Evolutionary conservation across 1,140 invertebrate genomes (phyloP), one percentile per base, ranked within the genome.

Genomic region (Euura saliciscinereae): DNA sequence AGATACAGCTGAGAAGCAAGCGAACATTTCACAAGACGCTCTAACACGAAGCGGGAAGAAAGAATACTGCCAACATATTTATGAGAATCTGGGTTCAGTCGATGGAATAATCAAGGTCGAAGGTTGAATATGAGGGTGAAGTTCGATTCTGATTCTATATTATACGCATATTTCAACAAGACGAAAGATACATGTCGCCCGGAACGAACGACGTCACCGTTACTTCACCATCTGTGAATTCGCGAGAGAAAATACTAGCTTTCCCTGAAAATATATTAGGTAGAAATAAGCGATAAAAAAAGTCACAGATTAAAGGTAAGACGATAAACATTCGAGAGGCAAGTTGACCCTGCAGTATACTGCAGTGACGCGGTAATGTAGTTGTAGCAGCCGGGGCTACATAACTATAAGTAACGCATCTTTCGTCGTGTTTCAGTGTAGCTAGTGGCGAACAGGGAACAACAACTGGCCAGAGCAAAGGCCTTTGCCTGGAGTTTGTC

Each of bases 391-490:
- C 51, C 51, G 8, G 51, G 51, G 8, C 10, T 59, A 59, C 51
- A 59, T 59, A 59, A 59, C 51, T 59, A 59, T 59, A 59, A 59
- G 51, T 59, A 59, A 59, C 51, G 51, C 51, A 59, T 59, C 51
- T 59, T 59, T 59, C 51, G 51, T 6, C 51, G 5, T 59, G 51
- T 59, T 59, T 59, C 51, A 59, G 51, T 59, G 51, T n/a, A 59
- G 51, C 51, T 59, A 59, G 51, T 59, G 51, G 51, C 51, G 51
- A 59, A 59, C 51, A 59, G 51, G 51, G 51, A 11, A 59, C 51
- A 59, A 59, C 10, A 8, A 11, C 8, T 8, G 8, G 8, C 51
- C 51, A 6, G 51, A 11, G 3, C 51, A 59, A n/a, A 59, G 51
- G 51, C 51, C 51, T n/a, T 59, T n/a, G 5, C 51, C 51, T n/a